phyloP scores from a whole-genome alignment of 2,888 invertebrate genomes.

The Eurois occulta region DNA sequence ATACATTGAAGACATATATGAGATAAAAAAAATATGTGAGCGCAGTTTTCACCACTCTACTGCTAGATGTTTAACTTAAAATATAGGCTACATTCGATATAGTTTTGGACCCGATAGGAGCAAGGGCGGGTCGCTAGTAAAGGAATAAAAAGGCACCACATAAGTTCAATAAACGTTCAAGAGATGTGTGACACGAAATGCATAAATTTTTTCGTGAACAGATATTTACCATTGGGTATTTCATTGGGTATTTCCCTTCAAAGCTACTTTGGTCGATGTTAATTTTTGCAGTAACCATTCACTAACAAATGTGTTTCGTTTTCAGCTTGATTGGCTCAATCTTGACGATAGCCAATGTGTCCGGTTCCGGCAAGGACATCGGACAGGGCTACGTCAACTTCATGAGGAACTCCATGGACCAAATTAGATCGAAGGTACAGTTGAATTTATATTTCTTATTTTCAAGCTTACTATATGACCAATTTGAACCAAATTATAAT shows the following conservation, averaged over 20 bases:
- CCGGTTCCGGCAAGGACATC: conserved; percentile 98
- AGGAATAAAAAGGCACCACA: neutral
- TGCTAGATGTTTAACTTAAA: too few relatives aligned
- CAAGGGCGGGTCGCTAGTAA: too few relatives aligned
- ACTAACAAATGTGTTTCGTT: neutral
- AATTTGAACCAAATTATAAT: neutral
- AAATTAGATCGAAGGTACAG: conserved; percentile 97
- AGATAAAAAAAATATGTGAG: too few relatives aligned
- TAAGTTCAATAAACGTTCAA: too few relatives aligned
- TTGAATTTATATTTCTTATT: neutral
- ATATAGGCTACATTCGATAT: too few relatives aligned
- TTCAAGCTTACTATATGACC: neutral
- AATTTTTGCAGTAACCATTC: neutral
- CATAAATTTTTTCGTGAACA: neutral
- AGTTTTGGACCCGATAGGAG: too few relatives aligned
- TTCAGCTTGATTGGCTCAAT: conserved; percentile 88
- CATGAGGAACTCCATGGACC: conserved; percentile 99
- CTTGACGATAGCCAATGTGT: conserved; percentile 93
- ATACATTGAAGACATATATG: too few relatives aligned
- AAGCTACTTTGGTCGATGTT: neutral
- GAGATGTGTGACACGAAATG: neutral
- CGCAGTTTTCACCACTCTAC: too few relatives aligned
- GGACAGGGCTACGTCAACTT: conserved; percentile 99
- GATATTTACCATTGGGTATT: neutral
- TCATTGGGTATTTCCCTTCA: neutral